These are phyloP conservation scores for Eupithecia vulgata DNA, from an alignment of 2,888 invertebrate genomes.

Conservation along the genomic window DNA sequence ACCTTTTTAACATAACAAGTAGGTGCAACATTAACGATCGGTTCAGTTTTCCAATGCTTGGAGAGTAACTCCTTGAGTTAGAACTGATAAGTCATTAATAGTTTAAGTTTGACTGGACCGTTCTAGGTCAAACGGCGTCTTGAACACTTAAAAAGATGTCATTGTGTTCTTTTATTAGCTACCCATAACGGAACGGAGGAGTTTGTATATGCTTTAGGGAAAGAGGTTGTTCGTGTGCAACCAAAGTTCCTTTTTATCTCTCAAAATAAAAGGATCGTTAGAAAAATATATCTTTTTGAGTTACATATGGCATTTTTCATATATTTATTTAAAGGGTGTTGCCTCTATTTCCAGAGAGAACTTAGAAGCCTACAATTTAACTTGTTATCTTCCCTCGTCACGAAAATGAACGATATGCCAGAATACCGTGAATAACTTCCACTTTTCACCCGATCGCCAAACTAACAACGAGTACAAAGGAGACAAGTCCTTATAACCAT, in stretches of 20 bases:
- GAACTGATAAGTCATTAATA: constrained; percentile 45
- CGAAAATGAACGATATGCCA: background rate
- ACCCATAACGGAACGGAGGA: background rate
- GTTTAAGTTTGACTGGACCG: constrained; percentile 42
- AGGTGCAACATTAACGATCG: background rate
- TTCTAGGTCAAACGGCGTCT: background rate
- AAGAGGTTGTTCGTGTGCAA: background rate
- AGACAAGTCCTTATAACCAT: background rate
- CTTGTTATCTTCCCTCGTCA: background rate
- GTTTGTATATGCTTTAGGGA: background rate
- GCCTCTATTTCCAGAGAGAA: too few species aligned
- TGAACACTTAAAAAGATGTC: background rate
- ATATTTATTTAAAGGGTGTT: too few species aligned
- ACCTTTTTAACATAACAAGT: background rate
- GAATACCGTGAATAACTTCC: background rate
- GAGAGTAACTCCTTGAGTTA: constrained; percentile 39
- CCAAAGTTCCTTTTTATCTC: background rate
- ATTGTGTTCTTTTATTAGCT: background rate
- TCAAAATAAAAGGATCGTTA: too few species aligned
- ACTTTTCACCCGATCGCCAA: background rate
- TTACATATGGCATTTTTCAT: too few species aligned
- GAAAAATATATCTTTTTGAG: too few species aligned
- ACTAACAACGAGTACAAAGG: background rate
- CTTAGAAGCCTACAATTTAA: too few species aligned
- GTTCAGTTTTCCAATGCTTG: background rate